Conservation (phyloP, 2,888 invertebrate species). For the Anthrax anthrax region DNA sequence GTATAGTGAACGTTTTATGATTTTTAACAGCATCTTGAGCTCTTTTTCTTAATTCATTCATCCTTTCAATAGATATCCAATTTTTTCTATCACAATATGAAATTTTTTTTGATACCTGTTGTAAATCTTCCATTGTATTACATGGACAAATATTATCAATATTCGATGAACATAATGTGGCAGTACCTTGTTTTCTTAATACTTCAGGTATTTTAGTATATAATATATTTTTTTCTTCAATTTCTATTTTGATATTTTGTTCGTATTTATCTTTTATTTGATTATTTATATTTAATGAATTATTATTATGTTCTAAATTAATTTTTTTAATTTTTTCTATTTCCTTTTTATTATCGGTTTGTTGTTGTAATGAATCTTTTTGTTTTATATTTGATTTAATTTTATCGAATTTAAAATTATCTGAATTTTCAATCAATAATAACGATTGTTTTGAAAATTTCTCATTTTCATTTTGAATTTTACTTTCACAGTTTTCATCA, state of each 20-base stretch:
- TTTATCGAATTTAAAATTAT: too few relatives aligned
- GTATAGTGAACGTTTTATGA: constrained; percentile 52
- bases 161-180: constrained; percentile 9
- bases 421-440: too few relatives aligned
- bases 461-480: too few relatives aligned
- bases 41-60: constrained; percentile 47
- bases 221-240: neutral
- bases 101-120: constrained; percentile 10
- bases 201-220: constrained; percentile 10
- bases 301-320: too few relatives aligned
- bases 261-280: neutral
- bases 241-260: neutral
- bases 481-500: too few relatives aligned
- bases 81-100: constrained; percentile 22
- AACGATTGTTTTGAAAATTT: too few relatives aligned
- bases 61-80: constrained; percentile 49
- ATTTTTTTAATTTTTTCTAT: too few relatives aligned
- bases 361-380: too few relatives aligned
- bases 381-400: too few relatives aligned
- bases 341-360: too few relatives aligned
- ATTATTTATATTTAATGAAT: too few relatives aligned
- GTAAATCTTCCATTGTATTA: constrained; percentile 10
- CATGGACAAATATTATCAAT: constrained; percentile 11
- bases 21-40: constrained; percentile 51
- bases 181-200: constrained; percentile 11